These are phyloP conservation scores for Toxotes lorentzi DNA, from an alignment of 2,797 vertebrate species.

Conservation along the genomic window DNA sequence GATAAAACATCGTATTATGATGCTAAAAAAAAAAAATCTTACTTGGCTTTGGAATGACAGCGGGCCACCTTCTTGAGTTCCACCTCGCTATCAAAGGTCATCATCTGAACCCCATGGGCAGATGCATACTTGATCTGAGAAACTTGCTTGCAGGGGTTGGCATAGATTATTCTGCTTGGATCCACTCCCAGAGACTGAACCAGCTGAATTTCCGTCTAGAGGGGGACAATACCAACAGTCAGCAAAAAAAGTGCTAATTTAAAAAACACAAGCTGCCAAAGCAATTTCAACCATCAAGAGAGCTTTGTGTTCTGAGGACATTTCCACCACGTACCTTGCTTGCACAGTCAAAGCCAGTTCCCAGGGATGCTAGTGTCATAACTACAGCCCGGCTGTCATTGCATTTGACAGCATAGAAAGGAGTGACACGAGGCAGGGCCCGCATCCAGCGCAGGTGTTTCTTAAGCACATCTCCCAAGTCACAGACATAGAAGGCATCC, in stretches of 20 bases:
- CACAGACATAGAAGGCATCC: constrained; percentile 97
- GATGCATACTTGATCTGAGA: constrained; percentile 98
- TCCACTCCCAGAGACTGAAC: constrained; percentile 94
- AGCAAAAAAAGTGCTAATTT: background rate
- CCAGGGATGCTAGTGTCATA: constrained; percentile 90
- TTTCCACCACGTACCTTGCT: constrained; percentile 90
- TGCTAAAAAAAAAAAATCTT: constrained; percentile 68
- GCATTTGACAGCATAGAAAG: constrained; percentile 97
- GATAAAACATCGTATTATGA: background rate
- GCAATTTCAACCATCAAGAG: constrained; percentile 9
- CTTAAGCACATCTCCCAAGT: constrained; percentile 94
- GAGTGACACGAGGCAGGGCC: constrained; percentile 91
- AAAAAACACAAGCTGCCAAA: constrained; percentile 14
- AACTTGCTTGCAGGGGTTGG: constrained; percentile 98
- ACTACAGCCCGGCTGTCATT: constrained; percentile 93
- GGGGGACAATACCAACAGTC: constrained; percentile 28
- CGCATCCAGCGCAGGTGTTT: constrained; percentile 94
- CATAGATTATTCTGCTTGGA: constrained; percentile 95
- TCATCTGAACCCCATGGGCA: constrained; percentile 94
- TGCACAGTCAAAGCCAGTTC: constrained; percentile 96
- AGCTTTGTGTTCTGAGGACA: constrained; percentile 7
- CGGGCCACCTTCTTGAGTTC: constrained; percentile 97
- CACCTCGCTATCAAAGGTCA: constrained; percentile 98
- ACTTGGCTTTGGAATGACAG: constrained; percentile 95
- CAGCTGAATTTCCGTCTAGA: constrained; percentile 94